A percentile compares a stretch with the other conserved stretches of the same genome.
These are phyloP conservation scores for Threskiornis aethiopicus DNA, from an alignment of 2,797 vertebrate species.

Conservation along the genomic window DNA sequence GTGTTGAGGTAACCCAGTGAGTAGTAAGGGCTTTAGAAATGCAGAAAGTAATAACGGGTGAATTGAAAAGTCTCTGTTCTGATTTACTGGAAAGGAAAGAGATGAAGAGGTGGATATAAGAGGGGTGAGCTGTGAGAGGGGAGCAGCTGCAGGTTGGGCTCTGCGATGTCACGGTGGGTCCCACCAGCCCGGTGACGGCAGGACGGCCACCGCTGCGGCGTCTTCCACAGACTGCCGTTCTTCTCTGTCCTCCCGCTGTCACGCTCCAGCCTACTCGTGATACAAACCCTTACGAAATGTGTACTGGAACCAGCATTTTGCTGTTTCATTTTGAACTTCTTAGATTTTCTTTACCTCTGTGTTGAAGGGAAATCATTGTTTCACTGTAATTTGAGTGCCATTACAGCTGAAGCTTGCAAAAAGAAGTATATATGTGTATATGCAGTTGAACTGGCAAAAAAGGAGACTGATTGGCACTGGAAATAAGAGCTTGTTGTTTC, in stretches of 20 bases:
- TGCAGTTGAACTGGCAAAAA: background rate
- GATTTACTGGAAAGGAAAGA: background rate
- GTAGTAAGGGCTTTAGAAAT: background rate
- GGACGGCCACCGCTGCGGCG: background rate
- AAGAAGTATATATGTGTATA: background rate
- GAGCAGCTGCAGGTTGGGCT: background rate
- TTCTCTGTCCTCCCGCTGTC: background rate
- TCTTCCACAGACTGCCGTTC: background rate
- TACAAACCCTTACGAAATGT: background rate
- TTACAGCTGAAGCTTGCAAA: background rate
- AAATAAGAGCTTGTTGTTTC: constrained; percentile 26
- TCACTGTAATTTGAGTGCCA: background rate
- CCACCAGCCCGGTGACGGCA: background rate
- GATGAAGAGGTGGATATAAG: background rate
- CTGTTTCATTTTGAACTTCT: background rate
- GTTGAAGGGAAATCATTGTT: background rate
- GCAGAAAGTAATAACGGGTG: background rate
- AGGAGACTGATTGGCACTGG: background rate
- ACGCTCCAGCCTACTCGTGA: background rate
- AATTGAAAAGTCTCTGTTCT: background rate
- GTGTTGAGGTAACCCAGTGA: background rate
- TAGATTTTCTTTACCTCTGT: background rate
- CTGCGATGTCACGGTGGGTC: rapidly evolving
- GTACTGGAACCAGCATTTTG: background rate
- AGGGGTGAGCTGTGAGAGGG: background rate